Conservation (phyloP, 2,797 vertebrate genomes). For the Natrix natrix region DNA sequence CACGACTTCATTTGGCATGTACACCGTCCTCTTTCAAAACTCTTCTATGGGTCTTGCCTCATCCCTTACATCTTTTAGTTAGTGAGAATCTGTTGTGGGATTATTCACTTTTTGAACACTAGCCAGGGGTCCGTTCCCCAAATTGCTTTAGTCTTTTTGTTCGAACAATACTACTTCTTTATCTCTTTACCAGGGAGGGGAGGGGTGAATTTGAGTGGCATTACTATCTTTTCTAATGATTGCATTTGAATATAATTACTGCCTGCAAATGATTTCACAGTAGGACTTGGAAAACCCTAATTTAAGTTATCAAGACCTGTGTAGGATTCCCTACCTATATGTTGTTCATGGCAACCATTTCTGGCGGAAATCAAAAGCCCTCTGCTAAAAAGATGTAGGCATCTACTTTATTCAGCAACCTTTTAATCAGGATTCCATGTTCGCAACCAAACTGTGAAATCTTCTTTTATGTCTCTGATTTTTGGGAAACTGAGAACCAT, state of each 20-base stretch:
- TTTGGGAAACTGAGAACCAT: constrained; percentile 67
- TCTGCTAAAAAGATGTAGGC: constrained; percentile 39
- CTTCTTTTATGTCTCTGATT: constrained; percentile 56
- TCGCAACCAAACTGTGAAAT: constrained; percentile 58
- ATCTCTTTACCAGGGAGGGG: background rate
- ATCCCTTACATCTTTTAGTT: background rate
- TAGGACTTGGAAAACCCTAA: constrained; percentile 16
- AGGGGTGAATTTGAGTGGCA: background rate
- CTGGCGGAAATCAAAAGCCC: constrained; percentile 32
- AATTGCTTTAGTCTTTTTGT: background rate
- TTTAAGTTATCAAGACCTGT: constrained; percentile 37
- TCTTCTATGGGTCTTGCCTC: background rate
- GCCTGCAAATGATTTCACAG: constrained; percentile 6
- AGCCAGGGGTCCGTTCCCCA: background rate
- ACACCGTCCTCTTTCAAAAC: background rate
- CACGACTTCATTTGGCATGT: background rate
- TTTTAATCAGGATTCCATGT: constrained; percentile 43
- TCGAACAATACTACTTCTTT: background rate
- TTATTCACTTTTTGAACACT: background rate
- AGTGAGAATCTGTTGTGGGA: background rate
- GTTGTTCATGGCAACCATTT: constrained; percentile 41
- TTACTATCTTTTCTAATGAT: background rate
- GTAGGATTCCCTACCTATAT: constrained; percentile 34
- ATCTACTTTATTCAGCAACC: constrained; percentile 53
- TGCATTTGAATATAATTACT: constrained; percentile 30